Evolutionary conservation across 2,113 vertebrate species (phyloP), one percentile per base, ranked within the genome.

Genomic region (Cyanoderma ruficeps): DNA sequence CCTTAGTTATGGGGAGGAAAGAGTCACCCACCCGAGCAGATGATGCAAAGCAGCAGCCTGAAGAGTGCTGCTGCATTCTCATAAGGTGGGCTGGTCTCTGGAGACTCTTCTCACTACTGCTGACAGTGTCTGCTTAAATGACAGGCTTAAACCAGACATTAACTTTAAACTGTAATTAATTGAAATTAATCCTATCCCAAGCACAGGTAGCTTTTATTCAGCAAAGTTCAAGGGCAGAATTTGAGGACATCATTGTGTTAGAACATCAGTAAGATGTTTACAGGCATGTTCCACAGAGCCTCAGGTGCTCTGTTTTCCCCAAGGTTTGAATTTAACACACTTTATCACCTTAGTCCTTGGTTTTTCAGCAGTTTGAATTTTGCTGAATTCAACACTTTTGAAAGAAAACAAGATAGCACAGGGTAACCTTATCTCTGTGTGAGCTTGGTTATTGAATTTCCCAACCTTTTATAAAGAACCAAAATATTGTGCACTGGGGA

Each of bases 321-420:
- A 47, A 49, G 47, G 59, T 87, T 81, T 82, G 49, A 87, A 60
- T 59, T 4, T 84, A 46, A 91, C 47, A 8, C 56, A 28, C 21
- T 92, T 84, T 44, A 60, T 75, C 69, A 56, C 49, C 41, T 81
- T 64, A 71, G 64, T 78, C 65, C 56, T 81, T 83, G 9, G 6
- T 74, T 89, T 84, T 86, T 19, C 41, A 79, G 44, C 22, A 79
- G 65, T 85, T 78, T 71, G 35, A 92, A 67, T 81, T 65, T 65
- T 86, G 79, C 94, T 95, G 94, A 92, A 69, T 83, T 80, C 75
- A 85, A 69, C 31, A 46, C 10, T 85, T 91, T 59, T 28, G 47
- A 68, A 90, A 74, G 76, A 69, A 92, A 96, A 70, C 47, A 89
- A 93, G 79, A 61, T 41, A 92, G 15, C 30, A 30, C 18, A 80